Conservation (phyloP, 2,797 vertebrate genomes). For the Amazona ochrocephala region DNA sequence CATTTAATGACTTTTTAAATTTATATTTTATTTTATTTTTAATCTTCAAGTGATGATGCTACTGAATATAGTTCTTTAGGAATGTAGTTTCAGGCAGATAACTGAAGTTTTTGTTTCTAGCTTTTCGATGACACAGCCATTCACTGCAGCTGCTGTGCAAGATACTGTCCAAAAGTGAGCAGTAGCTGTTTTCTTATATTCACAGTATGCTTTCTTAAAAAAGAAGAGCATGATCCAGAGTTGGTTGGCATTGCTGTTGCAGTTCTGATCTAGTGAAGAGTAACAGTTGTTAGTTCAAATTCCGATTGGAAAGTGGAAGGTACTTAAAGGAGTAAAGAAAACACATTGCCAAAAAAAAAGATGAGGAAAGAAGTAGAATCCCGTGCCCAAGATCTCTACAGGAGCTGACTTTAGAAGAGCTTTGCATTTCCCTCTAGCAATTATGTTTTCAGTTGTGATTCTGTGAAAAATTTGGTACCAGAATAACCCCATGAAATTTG, state of each 20-base stretch:
- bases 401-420: neutral
- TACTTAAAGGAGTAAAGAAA: neutral
- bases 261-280: neutral
- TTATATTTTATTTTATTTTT: neutral
- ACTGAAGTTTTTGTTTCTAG: neutral
- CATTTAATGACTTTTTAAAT: neutral
- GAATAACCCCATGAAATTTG: neutral
- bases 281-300: neutral
- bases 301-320: neutral
- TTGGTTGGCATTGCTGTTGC: neutral
- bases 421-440: neutral
- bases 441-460: neutral
- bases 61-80: neutral
- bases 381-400: neutral
- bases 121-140: neutral
- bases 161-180: neutral
- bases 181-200: neutral
- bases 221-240: neutral
- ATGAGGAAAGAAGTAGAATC: neutral
- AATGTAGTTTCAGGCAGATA: neutral
- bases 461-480: neutral
- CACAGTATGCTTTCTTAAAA: neutral
- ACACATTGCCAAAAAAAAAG: neutral
- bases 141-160: neutral
- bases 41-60: neutral